Conservation (phyloP, 1,140 invertebrate genomes). For the Drosophila santomea region DNA sequence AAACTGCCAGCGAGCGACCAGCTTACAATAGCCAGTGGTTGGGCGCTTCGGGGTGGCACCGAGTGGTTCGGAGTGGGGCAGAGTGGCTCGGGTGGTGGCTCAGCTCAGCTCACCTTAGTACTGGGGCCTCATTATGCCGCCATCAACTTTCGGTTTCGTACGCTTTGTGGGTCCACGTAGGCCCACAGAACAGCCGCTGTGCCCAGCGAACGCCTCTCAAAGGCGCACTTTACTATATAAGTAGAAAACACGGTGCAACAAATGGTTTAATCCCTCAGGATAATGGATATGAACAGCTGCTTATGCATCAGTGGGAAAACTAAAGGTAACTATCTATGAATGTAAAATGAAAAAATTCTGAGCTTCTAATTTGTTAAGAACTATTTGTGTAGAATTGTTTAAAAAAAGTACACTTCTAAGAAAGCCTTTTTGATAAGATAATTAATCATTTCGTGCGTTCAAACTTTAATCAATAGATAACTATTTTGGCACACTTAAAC, state of each 20-base stretch:
- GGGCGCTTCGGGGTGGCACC: neutral
- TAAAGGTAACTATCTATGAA: too few species aligned
- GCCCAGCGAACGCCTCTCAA: slow-evolving; percentile 3
- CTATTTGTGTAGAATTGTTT: too few species aligned
- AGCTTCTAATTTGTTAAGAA: neutral
- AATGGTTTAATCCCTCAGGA: neutral
- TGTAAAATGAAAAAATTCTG: too few species aligned
- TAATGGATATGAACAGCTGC: neutral
- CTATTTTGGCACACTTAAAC: too few species aligned
- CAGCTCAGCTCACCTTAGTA: slow-evolving; percentile 11
- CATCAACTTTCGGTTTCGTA: slow-evolving; percentile 68
- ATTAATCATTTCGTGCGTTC: too few species aligned
- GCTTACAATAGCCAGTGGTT: slow-evolving; percentile 35
- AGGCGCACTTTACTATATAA: slow-evolving; percentile 14
- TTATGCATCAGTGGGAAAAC: neutral
- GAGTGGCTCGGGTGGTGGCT: slow-evolving; percentile 7
- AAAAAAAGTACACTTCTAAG: too few species aligned
- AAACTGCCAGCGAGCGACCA: slow-evolving; percentile 50
- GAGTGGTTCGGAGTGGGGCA: neutral
- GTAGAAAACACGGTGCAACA: slow-evolving; percentile 3
- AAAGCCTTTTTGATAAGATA: too few species aligned
- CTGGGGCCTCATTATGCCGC: slow-evolving; percentile 55
- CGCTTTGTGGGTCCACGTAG: slow-evolving; percentile 45
- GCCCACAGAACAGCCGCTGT: neutral
- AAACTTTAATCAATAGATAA: too few species aligned